phyloP scores from a whole-genome alignment of 2,797 vertebrate species.

The Myripristis jacobus region DNA sequence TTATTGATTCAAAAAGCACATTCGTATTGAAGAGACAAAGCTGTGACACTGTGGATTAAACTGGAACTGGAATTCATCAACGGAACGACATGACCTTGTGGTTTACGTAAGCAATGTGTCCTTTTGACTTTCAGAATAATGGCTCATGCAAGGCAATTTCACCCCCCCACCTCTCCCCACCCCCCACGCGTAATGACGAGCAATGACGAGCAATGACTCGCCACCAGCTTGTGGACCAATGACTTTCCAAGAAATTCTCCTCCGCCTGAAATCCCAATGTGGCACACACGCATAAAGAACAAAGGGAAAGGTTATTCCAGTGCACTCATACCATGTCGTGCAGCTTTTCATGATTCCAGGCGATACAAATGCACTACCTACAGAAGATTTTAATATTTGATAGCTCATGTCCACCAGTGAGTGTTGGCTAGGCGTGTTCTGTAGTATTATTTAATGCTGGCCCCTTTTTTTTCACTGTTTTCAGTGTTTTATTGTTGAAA shows the following conservation, averaged over 20 bases:
- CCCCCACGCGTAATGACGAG: conserved; percentile 17
- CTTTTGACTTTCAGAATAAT: conserved; percentile 49
- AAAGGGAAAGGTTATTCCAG: conserved; percentile 2
- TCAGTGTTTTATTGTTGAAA: not conserved
- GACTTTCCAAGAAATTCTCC: conserved; percentile 23
- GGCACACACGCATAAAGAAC: not conserved
- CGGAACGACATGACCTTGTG: conserved; percentile 42
- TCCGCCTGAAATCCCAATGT: not conserved
- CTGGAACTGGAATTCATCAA: conserved; percentile 36
- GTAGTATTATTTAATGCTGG: not conserved
- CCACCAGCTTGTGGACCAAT: no score
- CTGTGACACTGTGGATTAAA: conserved; percentile 36
- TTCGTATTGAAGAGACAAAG: conserved; percentile 22
- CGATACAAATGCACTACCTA: not conserved
- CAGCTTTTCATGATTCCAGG: conserved; percentile 15
- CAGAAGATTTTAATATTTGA: conserved; percentile 13
- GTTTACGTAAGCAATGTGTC: conserved; percentile 51
- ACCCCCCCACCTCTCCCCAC: no score
- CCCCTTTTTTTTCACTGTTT: not conserved
- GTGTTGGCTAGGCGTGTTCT: not conserved
- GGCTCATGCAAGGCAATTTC: conserved; percentile 37
- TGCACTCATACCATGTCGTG: conserved; percentile 1
- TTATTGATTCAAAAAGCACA: conserved; percentile 29
- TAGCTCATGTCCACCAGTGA: not conserved
- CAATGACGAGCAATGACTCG: conserved; percentile 30